A percentile compares a stretch with the other conserved stretches of the same genome.
These are phyloP conservation scores for Agrochola lychnidis DNA, from an alignment of 2,888 invertebrate genomes.

Conservation along the genomic window DNA sequence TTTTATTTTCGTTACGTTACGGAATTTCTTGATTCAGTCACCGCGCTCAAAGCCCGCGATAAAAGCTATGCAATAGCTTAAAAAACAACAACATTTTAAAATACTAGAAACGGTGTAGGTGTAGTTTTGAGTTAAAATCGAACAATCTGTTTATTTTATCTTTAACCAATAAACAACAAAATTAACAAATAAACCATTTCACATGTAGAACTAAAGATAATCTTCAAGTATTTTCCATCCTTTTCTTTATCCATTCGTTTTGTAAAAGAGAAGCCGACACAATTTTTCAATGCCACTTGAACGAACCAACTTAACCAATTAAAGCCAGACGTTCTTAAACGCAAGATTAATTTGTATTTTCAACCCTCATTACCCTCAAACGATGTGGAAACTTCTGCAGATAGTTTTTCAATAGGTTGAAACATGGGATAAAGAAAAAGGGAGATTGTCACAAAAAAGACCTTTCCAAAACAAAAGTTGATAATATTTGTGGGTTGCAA, in stretches of 20 bases:
- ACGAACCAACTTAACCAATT: constrained; percentile 56
- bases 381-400: constrained; percentile 47
- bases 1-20: too few species aligned
- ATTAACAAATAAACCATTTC: background rate
- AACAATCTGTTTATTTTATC: background rate
- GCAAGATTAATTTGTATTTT: constrained; percentile 64
- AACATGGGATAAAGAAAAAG: background rate
- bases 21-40: too few species aligned
- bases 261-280: constrained; percentile 26
- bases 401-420: constrained; percentile 51
- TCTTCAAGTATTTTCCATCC: background rate
- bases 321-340: constrained; percentile 59
- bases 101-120: background rate
- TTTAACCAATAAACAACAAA: background rate
- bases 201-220: background rate
- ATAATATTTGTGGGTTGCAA: background rate
- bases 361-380: constrained; percentile 58
- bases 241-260: constrained; percentile 10
- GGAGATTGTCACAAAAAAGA: background rate
- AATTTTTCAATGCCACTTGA: constrained; percentile 60
- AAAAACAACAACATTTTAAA: background rate
- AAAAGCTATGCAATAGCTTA: too few species aligned
- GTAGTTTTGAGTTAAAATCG: background rate
- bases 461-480: too few species aligned
- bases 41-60: too few species aligned